Percentiles rank a stretch among this genome's conserved stretches.
These are phyloP conservation scores for Lycocerus yunnanus DNA, from an alignment of 2,888 invertebrate genomes.

Conservation along the genomic window DNA sequence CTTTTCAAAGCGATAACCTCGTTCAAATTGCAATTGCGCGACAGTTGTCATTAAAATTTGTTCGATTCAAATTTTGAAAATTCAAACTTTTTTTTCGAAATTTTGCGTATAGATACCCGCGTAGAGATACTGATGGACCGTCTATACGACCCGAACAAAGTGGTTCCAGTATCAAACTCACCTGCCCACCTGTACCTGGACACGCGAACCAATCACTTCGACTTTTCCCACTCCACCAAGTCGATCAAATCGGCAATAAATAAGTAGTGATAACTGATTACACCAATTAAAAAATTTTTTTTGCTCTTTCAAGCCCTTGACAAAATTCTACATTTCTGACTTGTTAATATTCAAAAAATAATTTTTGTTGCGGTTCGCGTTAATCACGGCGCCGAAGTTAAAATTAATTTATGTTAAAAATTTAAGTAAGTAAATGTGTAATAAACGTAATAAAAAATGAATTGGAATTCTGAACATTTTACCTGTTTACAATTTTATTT, in stretches of 20 bases:
- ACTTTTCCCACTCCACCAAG: slow-evolving; percentile 18
- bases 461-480: slow-evolving; percentile 1
- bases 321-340: neutral
- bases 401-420: neutral
- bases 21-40: neutral
- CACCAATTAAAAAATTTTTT: neutral
- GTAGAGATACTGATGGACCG: slow-evolving; percentile 37
- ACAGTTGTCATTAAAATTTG: neutral
- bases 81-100: neutral
- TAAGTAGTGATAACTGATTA: slow-evolving; percentile 20
- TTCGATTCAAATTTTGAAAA: neutral
- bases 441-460: neutral
- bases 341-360: neutral
- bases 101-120: slow-evolving; percentile 14
- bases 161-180: slow-evolving; percentile 46
- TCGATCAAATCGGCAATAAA: slow-evolving; percentile 24
- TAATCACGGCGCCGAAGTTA: neutral
- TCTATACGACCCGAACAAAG: slow-evolving; percentile 46
- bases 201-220: slow-evolving; percentile 32
- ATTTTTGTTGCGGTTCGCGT: neutral
- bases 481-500: slow-evolving; percentile 4
- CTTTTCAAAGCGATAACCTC: neutral
- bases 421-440: neutral
- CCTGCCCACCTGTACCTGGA: slow-evolving; percentile 48
- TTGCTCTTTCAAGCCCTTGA: neutral